phyloP scores from a whole-genome alignment of 2,797 vertebrate species.

The Syngnathus rostellatus region DNA sequence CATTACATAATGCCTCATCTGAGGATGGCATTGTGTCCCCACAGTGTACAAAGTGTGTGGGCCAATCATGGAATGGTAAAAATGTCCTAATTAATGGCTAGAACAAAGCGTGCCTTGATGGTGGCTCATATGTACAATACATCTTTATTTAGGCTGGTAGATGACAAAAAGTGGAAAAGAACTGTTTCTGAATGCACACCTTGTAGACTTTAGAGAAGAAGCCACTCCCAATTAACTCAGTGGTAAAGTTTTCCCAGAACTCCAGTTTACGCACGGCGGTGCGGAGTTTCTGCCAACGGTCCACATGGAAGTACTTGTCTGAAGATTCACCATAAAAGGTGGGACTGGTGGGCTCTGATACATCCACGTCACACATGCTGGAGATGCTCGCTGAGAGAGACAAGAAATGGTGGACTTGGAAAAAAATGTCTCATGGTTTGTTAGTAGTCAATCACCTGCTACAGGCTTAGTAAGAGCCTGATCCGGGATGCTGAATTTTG shows the following conservation, averaged over 20 bases:
- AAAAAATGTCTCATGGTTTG: background rate
- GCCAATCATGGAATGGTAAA: conserved; percentile 45
- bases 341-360: conserved; percentile 66
- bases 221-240: conserved; percentile 77
- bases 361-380: conserved; percentile 71
- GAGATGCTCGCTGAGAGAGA: conserved; percentile 55
- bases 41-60: conserved; percentile 30
- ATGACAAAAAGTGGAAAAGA: conserved; percentile 2
- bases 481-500: too few relatives aligned
- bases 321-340: conserved; percentile 65
- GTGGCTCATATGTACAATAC: conserved; percentile 13
- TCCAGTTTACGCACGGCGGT: conserved; percentile 78
- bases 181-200: conserved; percentile 51
- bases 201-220: conserved; percentile 88
- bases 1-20: conserved; percentile 38
- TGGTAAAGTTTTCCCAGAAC: conserved; percentile 81
- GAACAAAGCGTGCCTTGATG: conserved; percentile 47
- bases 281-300: conserved; percentile 76
- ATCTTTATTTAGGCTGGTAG: conserved; percentile 5
- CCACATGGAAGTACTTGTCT: conserved; percentile 71
- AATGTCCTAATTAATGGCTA: conserved; percentile 50
- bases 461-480: too few relatives aligned
- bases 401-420: conserved; percentile 5
- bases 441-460: too few relatives aligned
- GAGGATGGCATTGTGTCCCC: conserved; percentile 12